These are phyloP conservation scores for Drosophila neonasuta DNA, from an alignment of 2,888 invertebrate genomes.

Conservation along the genomic window DNA sequence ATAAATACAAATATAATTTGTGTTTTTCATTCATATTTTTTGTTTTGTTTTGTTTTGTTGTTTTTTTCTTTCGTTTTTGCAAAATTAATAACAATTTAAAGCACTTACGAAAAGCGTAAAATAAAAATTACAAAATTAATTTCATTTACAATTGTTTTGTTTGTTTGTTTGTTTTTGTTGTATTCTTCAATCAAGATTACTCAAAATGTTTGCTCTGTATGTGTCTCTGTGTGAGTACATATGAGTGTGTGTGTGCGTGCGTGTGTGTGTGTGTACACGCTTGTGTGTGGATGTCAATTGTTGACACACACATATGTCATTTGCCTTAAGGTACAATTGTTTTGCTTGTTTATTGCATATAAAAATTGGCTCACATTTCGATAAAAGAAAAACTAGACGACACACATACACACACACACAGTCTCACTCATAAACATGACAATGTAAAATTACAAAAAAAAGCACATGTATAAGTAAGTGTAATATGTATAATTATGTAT, in stretches of 20 bases:
- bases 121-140: conserved; percentile 38
- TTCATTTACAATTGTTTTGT: conserved; percentile 39
- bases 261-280: not conserved
- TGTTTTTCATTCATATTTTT: conserved; percentile 44
- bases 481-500: conserved; percentile 25
- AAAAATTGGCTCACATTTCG: conserved; percentile 37
- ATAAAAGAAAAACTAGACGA: not conserved
- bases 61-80: conserved; percentile 39
- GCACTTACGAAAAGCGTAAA: conserved; percentile 63
- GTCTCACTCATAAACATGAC: conserved; percentile 1
- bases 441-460: conserved; percentile 26
- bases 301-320: conserved; percentile 17
- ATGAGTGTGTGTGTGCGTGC: conserved; percentile 8
- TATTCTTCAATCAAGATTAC: conserved; percentile 24
- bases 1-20: conserved; percentile 72
- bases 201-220: conserved; percentile 43
- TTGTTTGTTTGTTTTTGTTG: conserved; percentile 8
- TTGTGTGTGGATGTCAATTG: not conserved
- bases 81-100: conserved; percentile 73
- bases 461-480: conserved; percentile 19
- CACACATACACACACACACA: not conserved
- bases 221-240: conserved; percentile 11
- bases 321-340: conserved; percentile 49
- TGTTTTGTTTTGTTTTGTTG: conserved; percentile 33
- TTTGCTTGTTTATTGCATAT: conserved; percentile 56